Evolutionary conservation across 2,113 vertebrate genomes (phyloP).

Genomic region (Aegithalos caudatus): DNA sequence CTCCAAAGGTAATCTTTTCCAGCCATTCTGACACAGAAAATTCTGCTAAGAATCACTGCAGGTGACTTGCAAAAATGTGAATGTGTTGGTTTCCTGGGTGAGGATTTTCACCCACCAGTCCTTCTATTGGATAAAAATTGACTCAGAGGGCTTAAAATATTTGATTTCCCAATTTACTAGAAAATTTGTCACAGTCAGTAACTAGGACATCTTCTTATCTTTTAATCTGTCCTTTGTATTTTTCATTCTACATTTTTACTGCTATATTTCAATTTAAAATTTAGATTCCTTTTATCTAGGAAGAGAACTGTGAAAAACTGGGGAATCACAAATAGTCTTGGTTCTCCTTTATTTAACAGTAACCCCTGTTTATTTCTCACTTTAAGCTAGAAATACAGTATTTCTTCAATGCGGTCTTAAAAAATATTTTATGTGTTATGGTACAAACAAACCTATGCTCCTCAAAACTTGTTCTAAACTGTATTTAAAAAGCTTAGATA

Average conservation of each 20-base stretch:
- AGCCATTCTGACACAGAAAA: neutral
- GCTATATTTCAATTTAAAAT: neutral
- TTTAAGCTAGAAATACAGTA: neutral
- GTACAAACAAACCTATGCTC: neutral
- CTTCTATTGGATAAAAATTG: neutral
- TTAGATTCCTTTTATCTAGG: neutral
- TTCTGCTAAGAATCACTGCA: neutral
- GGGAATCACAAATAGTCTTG: neutral
- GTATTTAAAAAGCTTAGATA: neutral
- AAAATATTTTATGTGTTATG: neutral
- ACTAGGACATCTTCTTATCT: neutral
- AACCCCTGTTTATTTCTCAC: neutral
- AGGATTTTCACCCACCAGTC: neutral
- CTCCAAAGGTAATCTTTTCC: neutral
- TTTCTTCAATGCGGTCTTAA: neutral
- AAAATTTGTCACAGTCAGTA: neutral
- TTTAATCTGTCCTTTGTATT: neutral
- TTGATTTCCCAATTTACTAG: neutral
- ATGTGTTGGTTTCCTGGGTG: neutral
- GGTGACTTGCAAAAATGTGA: neutral
- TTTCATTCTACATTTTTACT: neutral
- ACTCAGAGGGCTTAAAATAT: neutral
- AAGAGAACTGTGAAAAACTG: neutral
- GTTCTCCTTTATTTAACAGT: neutral
- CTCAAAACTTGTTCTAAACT: neutral